These are phyloP conservation scores for Elaphurus davidianus DNA, from an alignment of 2,113 vertebrate genomes.

Conservation along the genomic window DNA sequence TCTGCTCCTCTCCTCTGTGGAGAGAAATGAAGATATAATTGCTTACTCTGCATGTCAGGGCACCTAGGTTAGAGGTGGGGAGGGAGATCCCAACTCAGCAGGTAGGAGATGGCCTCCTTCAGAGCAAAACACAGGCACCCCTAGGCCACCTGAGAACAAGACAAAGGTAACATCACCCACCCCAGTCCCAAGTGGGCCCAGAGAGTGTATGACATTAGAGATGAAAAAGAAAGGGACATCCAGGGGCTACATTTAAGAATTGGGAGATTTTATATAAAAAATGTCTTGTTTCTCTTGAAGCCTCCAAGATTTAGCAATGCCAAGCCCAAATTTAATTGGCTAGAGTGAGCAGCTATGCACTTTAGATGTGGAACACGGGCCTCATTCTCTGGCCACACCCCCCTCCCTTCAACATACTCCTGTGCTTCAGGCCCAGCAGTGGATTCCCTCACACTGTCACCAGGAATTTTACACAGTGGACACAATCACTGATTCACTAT, in stretches of 20 bases:
- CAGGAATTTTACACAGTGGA: not conserved
- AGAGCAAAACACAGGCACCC: no score
- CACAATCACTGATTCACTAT: not conserved
- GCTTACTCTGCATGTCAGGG: accelerated
- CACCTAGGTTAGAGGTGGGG: not conserved
- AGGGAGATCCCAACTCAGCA: not conserved
- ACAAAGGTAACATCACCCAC: not conserved
- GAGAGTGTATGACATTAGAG: no score
- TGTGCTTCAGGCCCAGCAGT: not conserved
- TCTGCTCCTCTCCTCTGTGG: slow-evolving; percentile 63
- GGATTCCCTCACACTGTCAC: not conserved
- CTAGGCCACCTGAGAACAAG: not conserved
- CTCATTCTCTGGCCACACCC: not conserved
- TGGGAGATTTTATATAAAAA: not conserved
- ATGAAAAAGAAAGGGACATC: no score
- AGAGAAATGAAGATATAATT: not conserved
- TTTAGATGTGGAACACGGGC: no score
- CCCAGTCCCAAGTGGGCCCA: not conserved
- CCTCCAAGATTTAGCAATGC: not conserved
- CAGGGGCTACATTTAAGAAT: not conserved
- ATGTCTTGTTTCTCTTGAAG: not conserved
- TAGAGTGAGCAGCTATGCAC: not conserved
- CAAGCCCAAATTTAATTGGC: not conserved
- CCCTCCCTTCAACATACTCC: not conserved
- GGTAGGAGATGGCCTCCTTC: not conserved